Percentiles rank a stretch among this genome's conserved stretches.
phyloP scores from a whole-genome alignment of 30 jellyfish, hydroid and myxozoan genomes.

The Aurelia aurita region DNA sequence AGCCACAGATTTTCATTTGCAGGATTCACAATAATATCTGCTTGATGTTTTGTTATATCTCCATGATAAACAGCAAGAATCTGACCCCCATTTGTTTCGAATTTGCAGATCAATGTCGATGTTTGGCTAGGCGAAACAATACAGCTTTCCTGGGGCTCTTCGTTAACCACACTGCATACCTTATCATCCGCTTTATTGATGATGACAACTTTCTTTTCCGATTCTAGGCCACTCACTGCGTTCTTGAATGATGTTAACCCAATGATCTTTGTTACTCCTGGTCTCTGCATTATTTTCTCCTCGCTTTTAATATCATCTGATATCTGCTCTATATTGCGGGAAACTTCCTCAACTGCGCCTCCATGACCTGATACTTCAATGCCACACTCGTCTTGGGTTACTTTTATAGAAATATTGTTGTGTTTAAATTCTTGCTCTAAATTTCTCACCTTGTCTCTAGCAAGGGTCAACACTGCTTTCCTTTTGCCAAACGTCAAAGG shows the following conservation, averaged over 20 bases:
- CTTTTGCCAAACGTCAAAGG: conserved; percentile 10
- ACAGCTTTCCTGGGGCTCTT: neutral
- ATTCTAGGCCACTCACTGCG: conserved; percentile 2
- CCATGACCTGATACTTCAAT: conserved; percentile 42
- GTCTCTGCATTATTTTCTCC: conserved; percentile 30
- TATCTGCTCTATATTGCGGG: neutral
- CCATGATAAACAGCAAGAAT: conserved; percentile 38
- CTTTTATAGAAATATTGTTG: neutral
- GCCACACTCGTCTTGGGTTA: neutral
- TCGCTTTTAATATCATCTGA: neutral
- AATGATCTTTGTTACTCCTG: conserved; percentile 33
- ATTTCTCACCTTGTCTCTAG: neutral
- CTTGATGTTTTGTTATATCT: conserved; percentile 35
- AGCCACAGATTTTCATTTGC: conserved; percentile 28
- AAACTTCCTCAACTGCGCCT: neutral
- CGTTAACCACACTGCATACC: neutral
- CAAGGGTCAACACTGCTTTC: conserved; percentile 12
- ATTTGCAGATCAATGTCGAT: neutral
- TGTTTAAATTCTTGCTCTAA: neutral
- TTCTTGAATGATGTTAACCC: neutral
- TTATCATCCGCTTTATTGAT: conserved; percentile 17
- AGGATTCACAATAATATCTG: conserved; percentile 49
- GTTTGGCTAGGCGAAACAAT: neutral
- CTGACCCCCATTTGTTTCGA: neutral
- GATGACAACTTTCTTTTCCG: conserved; percentile 23